Evolutionary conservation across 2,888 invertebrate genomes (phyloP).

Genomic region (Orchesellides sinensis): DNA sequence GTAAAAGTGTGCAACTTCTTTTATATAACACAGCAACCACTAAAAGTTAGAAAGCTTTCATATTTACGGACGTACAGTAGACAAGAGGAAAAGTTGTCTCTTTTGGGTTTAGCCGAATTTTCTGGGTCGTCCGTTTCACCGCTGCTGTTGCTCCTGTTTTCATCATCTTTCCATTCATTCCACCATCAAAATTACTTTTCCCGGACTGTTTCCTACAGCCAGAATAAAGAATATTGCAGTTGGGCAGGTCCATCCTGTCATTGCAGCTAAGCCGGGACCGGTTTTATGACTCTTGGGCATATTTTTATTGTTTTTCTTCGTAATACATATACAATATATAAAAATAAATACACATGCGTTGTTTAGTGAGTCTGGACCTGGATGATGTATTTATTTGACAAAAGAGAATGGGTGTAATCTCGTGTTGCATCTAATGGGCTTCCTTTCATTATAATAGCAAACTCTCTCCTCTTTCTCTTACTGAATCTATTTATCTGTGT

Average conservation of each 20-base stretch:
- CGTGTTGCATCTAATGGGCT: constrained; percentile 53
- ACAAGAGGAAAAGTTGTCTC: no score
- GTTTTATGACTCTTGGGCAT: constrained; percentile 27
- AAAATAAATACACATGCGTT: background rate
- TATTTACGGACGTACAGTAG: no score
- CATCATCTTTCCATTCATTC: constrained; percentile 6
- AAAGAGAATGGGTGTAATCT: constrained; percentile 24
- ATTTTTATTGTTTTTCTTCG: constrained; percentile 36
- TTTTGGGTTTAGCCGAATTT: constrained; percentile 3
- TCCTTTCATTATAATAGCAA: background rate
- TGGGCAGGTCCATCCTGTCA: constrained; percentile 20
- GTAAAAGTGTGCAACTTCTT: no score
- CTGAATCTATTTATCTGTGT: constrained; percentile 22
- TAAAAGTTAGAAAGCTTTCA: no score
- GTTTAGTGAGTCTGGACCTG: no score
- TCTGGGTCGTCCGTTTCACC: constrained; percentile 9
- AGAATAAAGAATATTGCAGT: constrained; percentile 23
- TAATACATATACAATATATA: background rate
- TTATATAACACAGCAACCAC: no score
- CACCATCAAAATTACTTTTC: constrained; percentile 12
- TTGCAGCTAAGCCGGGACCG: constrained; percentile 13
- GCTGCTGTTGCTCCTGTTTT: background rate
- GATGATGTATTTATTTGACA: background rate
- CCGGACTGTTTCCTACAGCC: constrained; percentile 6
- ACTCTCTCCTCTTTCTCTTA: background rate